Base-by-base conservation (phyloP, 2,797 vertebrate species). In the Sandelia bainsii region DNA sequence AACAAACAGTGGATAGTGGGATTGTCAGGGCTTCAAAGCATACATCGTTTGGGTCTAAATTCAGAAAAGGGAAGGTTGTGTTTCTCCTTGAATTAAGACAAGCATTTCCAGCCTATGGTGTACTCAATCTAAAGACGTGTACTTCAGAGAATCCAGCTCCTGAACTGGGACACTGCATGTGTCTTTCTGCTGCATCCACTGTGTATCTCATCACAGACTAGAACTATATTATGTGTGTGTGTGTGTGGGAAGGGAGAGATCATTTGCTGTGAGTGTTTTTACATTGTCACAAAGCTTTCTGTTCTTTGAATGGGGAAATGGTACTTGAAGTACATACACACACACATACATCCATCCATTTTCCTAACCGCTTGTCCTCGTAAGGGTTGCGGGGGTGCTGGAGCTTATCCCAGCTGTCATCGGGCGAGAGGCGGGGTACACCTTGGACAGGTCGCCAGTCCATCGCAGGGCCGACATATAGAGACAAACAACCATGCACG, bases 31-130 rank as follows among this genome's bases (percentile, higher is more conserved):
- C 40, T 67, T 78, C 27, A 54, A 68, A 71, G 20, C 20, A 68
- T 12, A 29, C 17, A 39, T 13, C 2, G 13, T 16, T 57, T 53
- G 12, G 45, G 5, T 39, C 7, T 29, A 64, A 16, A 57, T 69
- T 62, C 5, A 44, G 2, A 42, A 29, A 45, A 66, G 59, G 29
- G 8, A 29, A 40, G 12, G 49, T 50, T 69, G 44, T 45, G 40
- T 79, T 68, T 62, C 69, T 72, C 6, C 48, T 72, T 57, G 29
- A 87, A 66, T 50, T 72, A 56, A 46, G 67, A 54, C 63, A 16
- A 23, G 34, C 32, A 32, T 51, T 52, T 44, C 25, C 3, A 10
- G 22, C 12, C 25, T 5, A n/a, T n/a, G n/a, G n/a, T n/a, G n/a
- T n/a, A 29, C 58, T 80, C 9, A 23, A n/a, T 49, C 34, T 44